Base-by-base conservation (phyloP, 2,797 vertebrate genomes). In the Cottoperca gobio region DNA sequence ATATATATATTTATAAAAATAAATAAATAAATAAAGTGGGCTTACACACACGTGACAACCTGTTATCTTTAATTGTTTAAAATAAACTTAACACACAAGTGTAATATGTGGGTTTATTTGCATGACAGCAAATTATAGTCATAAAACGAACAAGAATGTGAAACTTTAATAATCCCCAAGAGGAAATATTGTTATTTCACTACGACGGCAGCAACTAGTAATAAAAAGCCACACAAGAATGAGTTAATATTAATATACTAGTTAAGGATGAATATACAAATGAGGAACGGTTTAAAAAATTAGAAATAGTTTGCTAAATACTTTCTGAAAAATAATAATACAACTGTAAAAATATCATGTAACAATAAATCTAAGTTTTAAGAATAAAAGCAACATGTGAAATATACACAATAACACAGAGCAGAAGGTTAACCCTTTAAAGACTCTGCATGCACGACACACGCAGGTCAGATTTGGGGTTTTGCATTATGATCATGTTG, bases 131-230 rank as follows among this genome's bases (percentile, higher is more conserved):
- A 10, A 16, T 12, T 6, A 9, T 4, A 1, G 3, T 23, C 3
- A 3, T 13, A 35, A 37, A 7, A 33, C 5, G 4, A 42, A 31
- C 26, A 54, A 46, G 8, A 23, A 39, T 59, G 33, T 64, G 46
- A 75, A 61, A 53, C 26, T 17, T 35, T 16, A 62, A 62, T 45
- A 33, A 75, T 33, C 42, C 48, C 3, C 10, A 24, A 28, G 58
- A 77, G 62, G 75, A 72, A 28, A 28, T 43, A 19, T 3, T 35
- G 2, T 3, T 12, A 1, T 37, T 17, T 49, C 39, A 45, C 12
- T n/a, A 8, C 2, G 37, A 28, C 8, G 0, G 13, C 12, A 13
- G 43, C 26, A 21, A 8, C 1, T 16, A 8, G 14, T 4, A 14
- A 39, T 1, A 35, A 7, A 63, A 26, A n/a, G 5, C 6, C 12